These are phyloP conservation scores for Manis javanica DNA, from an alignment of 2,797 vertebrate genomes.

Conservation along the genomic window DNA sequence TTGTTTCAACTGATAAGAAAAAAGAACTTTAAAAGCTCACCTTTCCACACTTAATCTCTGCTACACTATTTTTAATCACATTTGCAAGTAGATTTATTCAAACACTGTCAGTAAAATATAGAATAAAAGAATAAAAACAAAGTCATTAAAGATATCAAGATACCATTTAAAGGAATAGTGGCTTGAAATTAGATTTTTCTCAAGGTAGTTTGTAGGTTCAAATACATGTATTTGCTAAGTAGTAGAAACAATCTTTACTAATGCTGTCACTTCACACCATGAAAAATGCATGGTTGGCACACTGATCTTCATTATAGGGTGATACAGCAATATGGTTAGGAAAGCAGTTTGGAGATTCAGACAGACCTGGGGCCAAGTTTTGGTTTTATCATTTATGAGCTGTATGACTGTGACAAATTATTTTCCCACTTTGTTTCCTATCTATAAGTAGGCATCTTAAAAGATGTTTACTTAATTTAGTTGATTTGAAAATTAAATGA, in stretches of 20 bases:
- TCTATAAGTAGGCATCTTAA: neutral
- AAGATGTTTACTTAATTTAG: neutral
- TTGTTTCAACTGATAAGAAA: constrained; percentile 60
- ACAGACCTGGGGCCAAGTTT: neutral
- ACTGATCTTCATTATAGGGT: neutral
- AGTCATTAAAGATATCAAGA: constrained; percentile 55
- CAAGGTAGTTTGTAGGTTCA: neutral
- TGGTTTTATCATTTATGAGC: neutral
- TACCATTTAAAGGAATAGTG: constrained; percentile 17
- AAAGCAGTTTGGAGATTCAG: neutral
- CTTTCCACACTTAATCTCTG: neutral
- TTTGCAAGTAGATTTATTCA: constrained; percentile 54
- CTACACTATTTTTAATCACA: constrained; percentile 47
- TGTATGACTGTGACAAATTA: neutral
- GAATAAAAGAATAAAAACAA: neutral
- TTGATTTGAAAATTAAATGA: neutral
- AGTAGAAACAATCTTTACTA: constrained; percentile 34
- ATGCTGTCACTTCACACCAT: neutral
- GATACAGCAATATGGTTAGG: neutral
- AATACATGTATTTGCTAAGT: neutral
- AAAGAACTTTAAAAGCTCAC: neutral
- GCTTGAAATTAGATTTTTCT: neutral
- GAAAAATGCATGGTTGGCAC: neutral
- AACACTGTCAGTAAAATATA: constrained; percentile 47
- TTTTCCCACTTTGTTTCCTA: neutral